Evolutionary conservation across 2,888 invertebrate genomes (phyloP), one percentile per base, ranked within the genome.

Genomic region (Aphodius sticticus): DNA sequence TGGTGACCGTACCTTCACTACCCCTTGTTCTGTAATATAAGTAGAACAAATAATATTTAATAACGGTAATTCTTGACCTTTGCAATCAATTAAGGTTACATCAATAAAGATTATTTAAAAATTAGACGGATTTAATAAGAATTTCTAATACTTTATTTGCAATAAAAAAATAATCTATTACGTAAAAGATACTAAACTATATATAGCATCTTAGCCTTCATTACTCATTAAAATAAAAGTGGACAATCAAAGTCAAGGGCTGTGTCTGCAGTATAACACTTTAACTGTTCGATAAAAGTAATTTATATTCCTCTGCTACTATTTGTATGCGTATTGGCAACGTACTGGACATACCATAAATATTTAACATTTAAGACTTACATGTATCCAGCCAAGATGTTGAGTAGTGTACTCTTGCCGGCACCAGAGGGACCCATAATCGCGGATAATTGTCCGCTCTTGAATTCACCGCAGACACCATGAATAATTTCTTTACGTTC

Each of bases 391-490:
- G 98, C 97, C 1, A 98, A 90, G 0, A 97, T 94, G 87, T 98
- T 97, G 84, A 98, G 92, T 1, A 98, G 91, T 0, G 97, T 97
- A 0, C 97, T 97, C 90, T 98, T 98, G 77, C 98, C 96, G 0
- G 96, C 97, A 0, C 98, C 98, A 0, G 97, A 97, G 0, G 98
- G 98, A 0, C 98, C 98, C 98, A 99, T 98, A 83, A 99, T 96
- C 38, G 97, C 98, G 53, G 97, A 94, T 83, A 98, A 90, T 88
- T 97, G 95, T 36, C 94, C 94, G 0, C 97, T 94, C 12, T 94
- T 93, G 83, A 98, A 94, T 86, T 94, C 92, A 0, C 98, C 98
- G 84, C 95, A 92, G 2, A 98, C 93, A 74, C 94, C 93, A 87
- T 97, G 97, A 26, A 98, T 92, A 84, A 98, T 97, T 86, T 95